phyloP scores from a whole-genome alignment of 2,888 invertebrate genomes.

The Oxyteleia sp. region DNA sequence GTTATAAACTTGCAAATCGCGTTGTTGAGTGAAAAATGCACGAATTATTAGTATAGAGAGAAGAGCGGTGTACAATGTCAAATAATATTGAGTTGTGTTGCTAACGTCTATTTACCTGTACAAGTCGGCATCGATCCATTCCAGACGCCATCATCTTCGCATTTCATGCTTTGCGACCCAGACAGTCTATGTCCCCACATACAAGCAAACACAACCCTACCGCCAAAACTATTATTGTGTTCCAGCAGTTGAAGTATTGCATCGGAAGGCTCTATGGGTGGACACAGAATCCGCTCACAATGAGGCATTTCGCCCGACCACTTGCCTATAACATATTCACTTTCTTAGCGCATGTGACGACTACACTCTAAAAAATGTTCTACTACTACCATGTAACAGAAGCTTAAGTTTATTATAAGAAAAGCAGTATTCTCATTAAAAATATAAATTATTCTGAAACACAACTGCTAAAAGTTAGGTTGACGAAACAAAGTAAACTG shows the following conservation, averaged over 20 bases:
- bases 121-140: slow-evolving; percentile 93
- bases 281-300: slow-evolving; percentile 92
- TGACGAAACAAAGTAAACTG: too few relatives aligned
- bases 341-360: too few relatives aligned
- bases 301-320: slow-evolving; percentile 91
- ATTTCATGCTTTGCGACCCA: slow-evolving; percentile 93
- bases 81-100: slow-evolving; percentile 55
- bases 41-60: neutral
- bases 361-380: too few relatives aligned
- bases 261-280: slow-evolving; percentile 90
- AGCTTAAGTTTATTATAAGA: too few relatives aligned
- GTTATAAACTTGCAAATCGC: slow-evolving; percentile 8
- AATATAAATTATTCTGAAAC: too few relatives aligned
- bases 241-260: slow-evolving; percentile 93
- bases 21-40: slow-evolving; percentile 8
- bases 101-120: slow-evolving; percentile 89
- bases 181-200: slow-evolving; percentile 94
- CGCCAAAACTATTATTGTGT: slow-evolving; percentile 94
- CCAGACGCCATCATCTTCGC: slow-evolving; percentile 94
- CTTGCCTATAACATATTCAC: slow-evolving; percentile 88
- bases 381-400: too few relatives aligned
- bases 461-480: too few relatives aligned
- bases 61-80: slow-evolving; percentile 27
- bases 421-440: too few relatives aligned
- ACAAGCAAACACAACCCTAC: slow-evolving; percentile 94